These are phyloP conservation scores for Sebastes wilsoni DNA, from an alignment of 2,797 vertebrate species.

Conservation along the genomic window DNA sequence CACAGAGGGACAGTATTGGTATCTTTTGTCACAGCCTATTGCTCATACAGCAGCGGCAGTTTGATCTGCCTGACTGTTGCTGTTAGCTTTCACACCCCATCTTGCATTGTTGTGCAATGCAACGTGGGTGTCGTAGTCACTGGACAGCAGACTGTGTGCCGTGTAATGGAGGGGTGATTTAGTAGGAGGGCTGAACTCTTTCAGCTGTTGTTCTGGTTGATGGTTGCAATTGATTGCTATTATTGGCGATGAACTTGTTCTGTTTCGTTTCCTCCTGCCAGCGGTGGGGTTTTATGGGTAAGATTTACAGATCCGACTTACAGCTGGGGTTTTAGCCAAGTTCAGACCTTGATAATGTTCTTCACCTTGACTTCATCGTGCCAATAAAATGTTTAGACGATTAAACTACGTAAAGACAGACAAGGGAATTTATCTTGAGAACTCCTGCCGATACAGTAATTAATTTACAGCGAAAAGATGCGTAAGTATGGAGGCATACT, in stretches of 20 bases:
- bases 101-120: constrained; percentile 61
- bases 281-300: not conserved
- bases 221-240: not conserved
- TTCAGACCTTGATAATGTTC: not conserved
- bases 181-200: not conserved
- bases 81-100: constrained; percentile 66
- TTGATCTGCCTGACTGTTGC: constrained; percentile 32
- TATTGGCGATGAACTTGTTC: not conserved
- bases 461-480: not conserved
- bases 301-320: not conserved
- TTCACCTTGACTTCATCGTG: not conserved
- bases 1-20: constrained; percentile 18
- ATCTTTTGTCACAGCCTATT: constrained; percentile 42
- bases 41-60: constrained; percentile 47
- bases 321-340: not conserved
- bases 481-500: not conserved
- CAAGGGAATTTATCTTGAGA: not conserved
- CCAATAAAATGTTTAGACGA: not conserved
- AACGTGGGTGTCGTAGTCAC: constrained; percentile 64
- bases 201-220: not conserved
- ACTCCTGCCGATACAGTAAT: not conserved
- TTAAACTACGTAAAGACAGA: not conserved
- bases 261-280: not conserved
- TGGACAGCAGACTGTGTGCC: constrained; percentile 34
- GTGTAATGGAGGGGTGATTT: not conserved